These are phyloP conservation scores for Gortyna flavago DNA, from an alignment of 2,888 invertebrate species.

Conservation along the genomic window DNA sequence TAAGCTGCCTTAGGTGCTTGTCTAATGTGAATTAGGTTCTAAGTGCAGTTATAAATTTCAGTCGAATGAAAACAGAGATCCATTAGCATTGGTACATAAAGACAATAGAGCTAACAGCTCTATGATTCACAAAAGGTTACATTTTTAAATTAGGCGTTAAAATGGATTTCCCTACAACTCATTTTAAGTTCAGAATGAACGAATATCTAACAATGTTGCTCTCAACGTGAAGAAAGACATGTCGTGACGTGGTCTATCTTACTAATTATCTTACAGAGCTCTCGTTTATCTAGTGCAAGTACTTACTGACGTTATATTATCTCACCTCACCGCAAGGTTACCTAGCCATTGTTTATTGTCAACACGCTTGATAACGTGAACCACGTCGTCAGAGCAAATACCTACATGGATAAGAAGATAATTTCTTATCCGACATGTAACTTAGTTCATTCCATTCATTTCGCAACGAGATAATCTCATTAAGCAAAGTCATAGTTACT, in stretches of 20 bases:
- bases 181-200: not conserved
- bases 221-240: conserved; percentile 4
- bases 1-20: conserved; percentile 31
- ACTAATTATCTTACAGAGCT: conserved; percentile 68
- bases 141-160: conserved; percentile 40
- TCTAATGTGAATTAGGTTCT: conserved; percentile 34
- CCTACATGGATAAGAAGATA: conserved; percentile 43
- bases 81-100: conserved; percentile 2
- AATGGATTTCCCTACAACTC: conserved; percentile 59
- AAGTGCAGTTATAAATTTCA: conserved; percentile 60
- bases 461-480: conserved; percentile 36
- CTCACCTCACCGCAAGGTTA: conserved; percentile 80
- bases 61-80: conserved; percentile 67
- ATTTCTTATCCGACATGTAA: conserved; percentile 49
- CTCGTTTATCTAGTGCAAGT: conserved; percentile 72
- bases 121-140: not conserved
- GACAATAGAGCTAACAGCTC: conserved; percentile 11
- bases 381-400: conserved; percentile 60
- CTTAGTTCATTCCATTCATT: conserved; percentile 41
- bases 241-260: conserved; percentile 41
- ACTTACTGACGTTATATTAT: conserved; percentile 71
- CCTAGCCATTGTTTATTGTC: conserved; percentile 84
- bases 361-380: conserved; percentile 78
- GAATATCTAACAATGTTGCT: not conserved
- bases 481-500: not conserved